Evolutionary conservation across 2,113 vertebrate genomes (phyloP).

Genomic region (Microcebus griseorufus): DNA sequence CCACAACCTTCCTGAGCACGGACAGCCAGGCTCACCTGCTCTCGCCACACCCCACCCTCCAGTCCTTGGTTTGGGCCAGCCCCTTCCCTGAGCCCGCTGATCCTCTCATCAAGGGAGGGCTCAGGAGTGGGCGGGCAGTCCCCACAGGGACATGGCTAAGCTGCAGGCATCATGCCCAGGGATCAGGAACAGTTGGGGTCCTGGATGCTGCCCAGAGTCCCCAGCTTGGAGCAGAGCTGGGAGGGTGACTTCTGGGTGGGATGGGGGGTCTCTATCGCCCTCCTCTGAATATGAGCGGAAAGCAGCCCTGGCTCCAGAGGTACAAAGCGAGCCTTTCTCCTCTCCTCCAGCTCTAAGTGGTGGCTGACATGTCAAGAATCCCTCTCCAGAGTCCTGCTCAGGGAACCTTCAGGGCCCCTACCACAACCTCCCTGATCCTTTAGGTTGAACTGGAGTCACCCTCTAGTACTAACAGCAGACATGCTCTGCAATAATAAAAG

Average conservation of each 20-base stretch:
- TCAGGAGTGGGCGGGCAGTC: not conserved
- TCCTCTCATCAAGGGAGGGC: not conserved
- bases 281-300: not conserved
- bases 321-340: not conserved
- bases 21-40: fast-evolving
- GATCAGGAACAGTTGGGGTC: not conserved
- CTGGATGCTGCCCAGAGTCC: not conserved
- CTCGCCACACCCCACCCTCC: fast-evolving
- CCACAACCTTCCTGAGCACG: not conserved
- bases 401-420: not conserved
- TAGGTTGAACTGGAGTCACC: not conserved
- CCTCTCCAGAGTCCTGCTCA: not conserved
- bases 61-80: not conserved
- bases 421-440: not conserved
- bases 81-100: not conserved
- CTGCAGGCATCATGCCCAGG: no score
- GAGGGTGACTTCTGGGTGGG: not conserved
- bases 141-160: not conserved
- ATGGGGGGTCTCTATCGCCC: fast-evolving
- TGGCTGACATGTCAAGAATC: not conserved
- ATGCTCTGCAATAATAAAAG: not conserved
- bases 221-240: not conserved
- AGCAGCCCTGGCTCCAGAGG: not conserved
- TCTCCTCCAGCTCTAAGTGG: not conserved
- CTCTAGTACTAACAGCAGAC: not conserved